Percentiles rank a stretch among this genome's conserved stretches.
phyloP scores from a whole-genome alignment of 2,888 invertebrate species.

The Flexamia atlantica region DNA sequence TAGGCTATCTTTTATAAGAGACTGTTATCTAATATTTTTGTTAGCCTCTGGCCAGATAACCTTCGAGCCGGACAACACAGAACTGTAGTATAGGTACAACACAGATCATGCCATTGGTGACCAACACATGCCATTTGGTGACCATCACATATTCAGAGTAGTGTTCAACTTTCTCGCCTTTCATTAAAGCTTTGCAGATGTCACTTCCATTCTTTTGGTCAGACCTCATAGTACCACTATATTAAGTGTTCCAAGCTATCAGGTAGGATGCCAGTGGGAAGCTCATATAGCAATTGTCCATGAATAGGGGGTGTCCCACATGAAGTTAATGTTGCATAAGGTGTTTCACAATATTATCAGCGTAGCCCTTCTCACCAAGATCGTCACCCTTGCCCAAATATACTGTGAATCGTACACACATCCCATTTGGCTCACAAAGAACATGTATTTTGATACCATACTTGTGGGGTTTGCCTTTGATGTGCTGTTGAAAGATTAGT shows the following conservation, averaged over 20 bases:
- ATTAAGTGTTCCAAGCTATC: not conserved
- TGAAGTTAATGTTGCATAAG: not conserved
- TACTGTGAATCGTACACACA: not conserved
- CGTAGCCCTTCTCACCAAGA: not conserved
- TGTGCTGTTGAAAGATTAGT: constrained; percentile 17
- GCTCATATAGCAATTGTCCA: constrained; percentile 31
- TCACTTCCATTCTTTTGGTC: not conserved
- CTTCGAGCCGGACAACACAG: too few relatives aligned
- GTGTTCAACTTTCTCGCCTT: constrained; percentile 4
- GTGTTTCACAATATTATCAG: not conserved
- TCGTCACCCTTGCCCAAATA: not conserved
- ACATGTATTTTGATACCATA: constrained; percentile 13
- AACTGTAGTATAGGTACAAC: too few relatives aligned
- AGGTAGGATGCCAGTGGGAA: constrained; percentile 13
- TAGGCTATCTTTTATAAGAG: too few relatives aligned
- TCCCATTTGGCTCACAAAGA: not conserved
- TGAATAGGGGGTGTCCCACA: not conserved
- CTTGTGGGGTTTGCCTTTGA: constrained; percentile 35
- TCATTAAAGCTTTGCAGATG: not conserved
- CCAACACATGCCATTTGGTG: constrained; percentile 1
- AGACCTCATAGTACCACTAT: not conserved
- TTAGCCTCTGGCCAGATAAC: too few relatives aligned
- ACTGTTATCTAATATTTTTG: too few relatives aligned
- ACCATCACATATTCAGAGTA: not conserved
- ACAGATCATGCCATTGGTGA: too few relatives aligned